These are phyloP conservation scores for Tolypeutes matacus DNA, from an alignment of 2,797 vertebrate species.

Conservation along the genomic window DNA sequence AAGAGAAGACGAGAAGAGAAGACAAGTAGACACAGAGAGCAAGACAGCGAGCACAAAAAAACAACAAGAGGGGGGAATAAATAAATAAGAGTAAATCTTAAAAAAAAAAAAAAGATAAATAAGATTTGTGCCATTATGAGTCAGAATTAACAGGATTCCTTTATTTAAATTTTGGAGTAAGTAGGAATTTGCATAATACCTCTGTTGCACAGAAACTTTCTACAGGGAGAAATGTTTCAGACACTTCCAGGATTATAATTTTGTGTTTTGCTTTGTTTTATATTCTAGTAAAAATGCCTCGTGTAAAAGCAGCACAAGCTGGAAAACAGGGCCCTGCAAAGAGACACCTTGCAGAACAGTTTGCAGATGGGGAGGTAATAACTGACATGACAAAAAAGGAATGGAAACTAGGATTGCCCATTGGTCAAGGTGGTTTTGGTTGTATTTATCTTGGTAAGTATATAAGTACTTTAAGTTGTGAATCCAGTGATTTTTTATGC, in stretches of 20 bases:
- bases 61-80: too few relatives aligned
- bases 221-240: not conserved
- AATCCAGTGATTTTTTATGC: not conserved
- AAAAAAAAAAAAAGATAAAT: not conserved
- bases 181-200: slow-evolving; percentile 44
- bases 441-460: slow-evolving; percentile 94
- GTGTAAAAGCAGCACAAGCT: slow-evolving; percentile 89
- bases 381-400: slow-evolving; percentile 93
- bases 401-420: slow-evolving; percentile 94
- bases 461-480: not conserved
- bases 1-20: too few relatives aligned
- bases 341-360: slow-evolving; percentile 94
- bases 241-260: not conserved
- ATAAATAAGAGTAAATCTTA: too few relatives aligned
- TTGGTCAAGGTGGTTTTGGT: slow-evolving; percentile 98
- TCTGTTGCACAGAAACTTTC: not conserved
- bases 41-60: too few relatives aligned
- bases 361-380: slow-evolving; percentile 93
- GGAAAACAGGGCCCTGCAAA: slow-evolving; percentile 92
- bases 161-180: slow-evolving; percentile 21
- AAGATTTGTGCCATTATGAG: not conserved
- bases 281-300: slow-evolving; percentile 91
- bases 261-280: not conserved
- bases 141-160: not conserved
- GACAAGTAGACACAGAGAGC: too few relatives aligned